Base-by-base conservation (phyloP, 2,113 vertebrate genomes). In the Heloderma charlesbogerti region DNA sequence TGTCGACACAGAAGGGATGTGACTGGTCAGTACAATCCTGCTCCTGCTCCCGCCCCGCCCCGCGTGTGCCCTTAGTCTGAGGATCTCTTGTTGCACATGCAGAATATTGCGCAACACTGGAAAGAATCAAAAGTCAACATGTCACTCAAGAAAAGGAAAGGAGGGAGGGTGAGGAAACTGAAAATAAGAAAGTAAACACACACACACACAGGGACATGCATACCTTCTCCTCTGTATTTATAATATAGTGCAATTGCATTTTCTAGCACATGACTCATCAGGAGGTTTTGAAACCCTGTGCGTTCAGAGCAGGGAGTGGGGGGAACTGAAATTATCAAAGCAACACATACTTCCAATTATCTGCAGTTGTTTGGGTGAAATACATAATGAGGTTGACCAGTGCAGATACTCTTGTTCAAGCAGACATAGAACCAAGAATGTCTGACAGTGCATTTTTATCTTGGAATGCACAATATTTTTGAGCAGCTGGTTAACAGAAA, bases 291-390 rank as follows among this genome's bases (percentile, higher is more conserved):
- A 93, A 95, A 87, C 87, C 89, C 91, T 91, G 37, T 95, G 90
- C 87, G 93, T 89, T 88, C 88, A 89, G 0, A 0, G 90, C 92
- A 87, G 94, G 91, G 34, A 15, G 20, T 4, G 60, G 37, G 77
- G 77, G 1, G 84, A 91, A 92, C n/a, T 84, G 92, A 91, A 92
- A 87, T 91, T 91, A 94, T 94, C 93, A 95, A 94, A 96, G 91
- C 93, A 94, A 95, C 93, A 88, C 94, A 94, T 93, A 94, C 69
- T 94, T 95, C 96, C 95, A 96, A 95, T 96, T 96, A 96, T 95
- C 91, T 93, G 83, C 82, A 94, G 88, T 95, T 77, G 86, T 91
- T 95, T 7, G 40, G 93, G 93, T 96, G 93, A 95, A 95, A 95
- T 95, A 91, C 94, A 3, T 95, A 95, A 95, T 94, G 87, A 95